Percentiles rank a stretch among this genome's conserved stretches.
phyloP scores from a whole-genome alignment of 1,140 invertebrate species.

The Ooceraea biroi region DNA sequence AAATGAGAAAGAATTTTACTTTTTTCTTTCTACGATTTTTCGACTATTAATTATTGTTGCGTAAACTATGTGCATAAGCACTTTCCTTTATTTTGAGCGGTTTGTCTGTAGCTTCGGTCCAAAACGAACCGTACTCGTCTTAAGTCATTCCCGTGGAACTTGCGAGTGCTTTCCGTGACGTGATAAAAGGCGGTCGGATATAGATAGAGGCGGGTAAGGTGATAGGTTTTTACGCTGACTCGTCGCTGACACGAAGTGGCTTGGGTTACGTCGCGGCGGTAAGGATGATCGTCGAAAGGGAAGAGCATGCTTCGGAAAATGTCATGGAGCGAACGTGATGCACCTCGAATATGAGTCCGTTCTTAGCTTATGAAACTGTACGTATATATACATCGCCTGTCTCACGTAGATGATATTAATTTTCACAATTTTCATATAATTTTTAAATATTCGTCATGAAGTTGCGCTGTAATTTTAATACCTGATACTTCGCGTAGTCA shows the following conservation, averaged over 20 bases:
- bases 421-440: neutral
- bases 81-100: neutral
- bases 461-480: neutral
- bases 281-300: conserved; percentile 57
- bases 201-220: conserved; percentile 58
- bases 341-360: conserved; percentile 37
- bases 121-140: conserved; percentile 3
- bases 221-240: conserved; percentile 66
- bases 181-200: conserved; percentile 51
- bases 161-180: conserved; percentile 30
- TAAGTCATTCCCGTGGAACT: conserved; percentile 3
- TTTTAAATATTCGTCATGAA: neutral
- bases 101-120: neutral
- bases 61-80: neutral
- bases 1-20: neutral
- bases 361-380: conserved; percentile 3
- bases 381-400: neutral
- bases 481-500: no score
- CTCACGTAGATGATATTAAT: neutral
- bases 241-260: conserved; percentile 57
- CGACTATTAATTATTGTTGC: neutral
- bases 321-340: conserved; percentile 50
- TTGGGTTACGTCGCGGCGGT: conserved; percentile 56
- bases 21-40: no score
- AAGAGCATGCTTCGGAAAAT: conserved; percentile 54